Evolutionary conservation across 2,797 vertebrate genomes (phyloP).

Genomic region (Potorous gilbertii): DNA sequence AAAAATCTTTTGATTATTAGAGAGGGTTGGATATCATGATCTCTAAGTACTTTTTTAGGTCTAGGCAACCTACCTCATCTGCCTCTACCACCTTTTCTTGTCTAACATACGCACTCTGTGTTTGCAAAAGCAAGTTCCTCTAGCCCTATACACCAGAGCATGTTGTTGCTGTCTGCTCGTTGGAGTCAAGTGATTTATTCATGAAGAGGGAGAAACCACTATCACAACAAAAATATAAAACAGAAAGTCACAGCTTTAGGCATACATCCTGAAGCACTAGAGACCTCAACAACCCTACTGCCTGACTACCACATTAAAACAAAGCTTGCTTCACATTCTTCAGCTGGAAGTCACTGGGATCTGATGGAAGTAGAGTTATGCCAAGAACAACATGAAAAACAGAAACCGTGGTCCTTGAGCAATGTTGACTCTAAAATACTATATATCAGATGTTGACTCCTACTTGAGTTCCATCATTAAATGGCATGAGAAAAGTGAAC

Average conservation of each 20-base stretch:
- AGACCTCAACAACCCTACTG: neutral
- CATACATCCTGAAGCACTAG: neutral
- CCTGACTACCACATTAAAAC: slow-evolving; percentile 73
- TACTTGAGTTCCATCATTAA: slow-evolving; percentile 61
- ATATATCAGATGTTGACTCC: slow-evolving; percentile 64
- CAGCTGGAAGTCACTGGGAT: slow-evolving; percentile 60
- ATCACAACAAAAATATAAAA: slow-evolving; percentile 66
- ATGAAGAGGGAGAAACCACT: slow-evolving; percentile 57
- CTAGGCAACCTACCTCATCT: neutral
- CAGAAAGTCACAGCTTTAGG: slow-evolving; percentile 62
- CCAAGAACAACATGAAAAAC: slow-evolving; percentile 76
- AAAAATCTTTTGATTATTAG: neutral
- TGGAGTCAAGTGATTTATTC: slow-evolving; percentile 66
- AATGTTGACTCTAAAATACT: slow-evolving; percentile 63
- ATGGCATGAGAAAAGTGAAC: slow-evolving; percentile 72
- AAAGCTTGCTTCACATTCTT: slow-evolving; percentile 64
- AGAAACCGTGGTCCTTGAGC: slow-evolving; percentile 67
- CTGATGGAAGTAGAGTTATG: slow-evolving; percentile 43
- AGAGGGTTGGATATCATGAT: neutral
- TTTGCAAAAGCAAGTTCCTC: neutral
- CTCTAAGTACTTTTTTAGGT: neutral
- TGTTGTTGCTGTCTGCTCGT: slow-evolving; percentile 41
- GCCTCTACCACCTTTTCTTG: neutral
- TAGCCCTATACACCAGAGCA: neutral
- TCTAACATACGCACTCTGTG: neutral